phyloP scores from a whole-genome alignment of 2,797 vertebrate genomes.

The Euphonia xanthogaster region DNA sequence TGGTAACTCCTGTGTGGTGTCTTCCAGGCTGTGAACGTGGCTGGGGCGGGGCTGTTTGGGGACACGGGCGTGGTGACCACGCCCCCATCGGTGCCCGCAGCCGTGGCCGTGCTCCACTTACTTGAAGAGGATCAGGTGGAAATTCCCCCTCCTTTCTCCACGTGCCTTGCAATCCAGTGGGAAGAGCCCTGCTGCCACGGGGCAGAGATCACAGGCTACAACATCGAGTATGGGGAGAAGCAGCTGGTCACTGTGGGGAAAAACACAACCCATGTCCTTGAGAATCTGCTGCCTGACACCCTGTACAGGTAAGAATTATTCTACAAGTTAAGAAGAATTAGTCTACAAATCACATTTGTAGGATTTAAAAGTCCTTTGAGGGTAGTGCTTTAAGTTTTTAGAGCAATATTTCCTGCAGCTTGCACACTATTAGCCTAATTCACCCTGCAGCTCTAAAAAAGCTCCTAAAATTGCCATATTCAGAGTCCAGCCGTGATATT shows the following conservation, averaged over 20 bases:
- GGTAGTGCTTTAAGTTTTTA: not conserved
- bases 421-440: not conserved
- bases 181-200: slow-evolving; percentile 80
- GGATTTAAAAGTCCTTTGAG: not conserved
- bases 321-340: not conserved
- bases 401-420: not conserved
- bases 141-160: slow-evolving; percentile 59
- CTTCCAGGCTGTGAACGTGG: slow-evolving; percentile 76
- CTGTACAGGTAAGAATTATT: slow-evolving; percentile 74
- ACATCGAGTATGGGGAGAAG: slow-evolving; percentile 80
- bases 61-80: slow-evolving; percentile 71
- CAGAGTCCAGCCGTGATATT: rapidly evolving
- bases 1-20: not conserved
- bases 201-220: slow-evolving; percentile 81
- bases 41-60: slow-evolving; percentile 77
- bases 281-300: slow-evolving; percentile 80
- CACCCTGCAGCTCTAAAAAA: not conserved
- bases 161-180: slow-evolving; percentile 81
- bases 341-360: not conserved
- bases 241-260: slow-evolving; percentile 72
- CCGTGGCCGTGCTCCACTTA: slow-evolving; percentile 72
- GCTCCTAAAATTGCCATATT: not conserved
- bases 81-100: slow-evolving; percentile 73
- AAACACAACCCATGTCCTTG: slow-evolving; percentile 74
- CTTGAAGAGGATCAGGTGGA: slow-evolving; percentile 72